These are phyloP conservation scores for Penaeus japonicus DNA, from an alignment of 1,140 invertebrate genomes.

Conservation along the genomic window DNA sequence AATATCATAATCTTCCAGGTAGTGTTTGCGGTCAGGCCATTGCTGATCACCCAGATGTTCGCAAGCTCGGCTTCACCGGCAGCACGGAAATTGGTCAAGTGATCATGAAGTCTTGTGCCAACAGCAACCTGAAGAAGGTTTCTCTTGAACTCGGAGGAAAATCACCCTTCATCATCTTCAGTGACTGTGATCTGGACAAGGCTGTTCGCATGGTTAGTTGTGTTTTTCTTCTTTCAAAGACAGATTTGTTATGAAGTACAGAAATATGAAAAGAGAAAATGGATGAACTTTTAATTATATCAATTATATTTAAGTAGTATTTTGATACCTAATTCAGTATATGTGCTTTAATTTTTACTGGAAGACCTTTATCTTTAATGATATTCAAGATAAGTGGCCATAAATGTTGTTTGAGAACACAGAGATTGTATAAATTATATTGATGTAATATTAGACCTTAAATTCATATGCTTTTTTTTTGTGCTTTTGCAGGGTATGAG, in stretches of 20 bases:
- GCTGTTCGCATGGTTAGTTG: conserved; percentile 82
- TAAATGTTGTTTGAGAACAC: too few species aligned
- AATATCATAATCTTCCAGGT: conserved; percentile 62
- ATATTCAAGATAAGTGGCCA: too few species aligned
- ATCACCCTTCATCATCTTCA: conserved; percentile 92
- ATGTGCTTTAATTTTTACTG: too few species aligned
- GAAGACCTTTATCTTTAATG: too few species aligned
- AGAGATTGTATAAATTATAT: too few species aligned
- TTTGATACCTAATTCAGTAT: too few species aligned
- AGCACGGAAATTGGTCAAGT: conserved; percentile 87
- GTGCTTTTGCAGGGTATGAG: conserved; percentile 80
- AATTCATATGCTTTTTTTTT: background rate
- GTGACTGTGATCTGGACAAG: conserved; percentile 91
- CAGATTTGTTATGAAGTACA: background rate
- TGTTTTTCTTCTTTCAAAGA: background rate
- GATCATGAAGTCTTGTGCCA: conserved; percentile 88
- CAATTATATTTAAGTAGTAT: too few species aligned
- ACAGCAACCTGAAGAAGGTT: conserved; percentile 91
- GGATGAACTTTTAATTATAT: too few species aligned
- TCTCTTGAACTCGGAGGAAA: conserved; percentile 95
- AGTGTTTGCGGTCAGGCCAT: conserved; percentile 82
- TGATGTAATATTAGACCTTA: background rate
- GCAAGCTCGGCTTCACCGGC: conserved; percentile 94
- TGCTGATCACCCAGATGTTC: conserved; percentile 80
- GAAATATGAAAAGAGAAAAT: too few species aligned